Evolutionary conservation across 1,140 invertebrate genomes (phyloP), one percentile per base, ranked within the genome.

Genomic region (Cydia pomonella): DNA sequence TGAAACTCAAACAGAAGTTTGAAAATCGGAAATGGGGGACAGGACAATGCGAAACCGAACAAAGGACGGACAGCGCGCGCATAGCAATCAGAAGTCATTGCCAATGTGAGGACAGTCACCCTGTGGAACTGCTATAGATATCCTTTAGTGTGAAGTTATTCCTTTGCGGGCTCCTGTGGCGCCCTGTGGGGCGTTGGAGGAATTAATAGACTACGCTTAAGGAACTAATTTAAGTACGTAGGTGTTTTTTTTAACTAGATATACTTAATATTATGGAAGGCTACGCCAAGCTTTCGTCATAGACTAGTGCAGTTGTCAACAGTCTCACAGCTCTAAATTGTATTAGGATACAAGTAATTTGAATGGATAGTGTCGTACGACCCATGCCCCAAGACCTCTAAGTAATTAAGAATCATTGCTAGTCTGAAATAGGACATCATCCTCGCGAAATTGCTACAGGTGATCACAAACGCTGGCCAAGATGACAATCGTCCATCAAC

Each of bases 21-120:
- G 80, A 80, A 83, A 85, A 81, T 83, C 77, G 82, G 83, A 86
- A 87, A 83, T 82, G 84, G 80, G 76, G 80, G 83, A 79, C 82
- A 81, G 83, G 81, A 89, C 87, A 89, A 88, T 89, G 79, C 75
- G 79, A 82, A 82, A 69, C 78, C 84, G 87, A 87, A 91, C 90
- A 92, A 91, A 88, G 86, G 88, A 80, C 72, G 64, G 77, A 72
- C 78, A 73, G 85, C 82, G 75, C 82, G 77, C 79, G 90, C 88
- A 92, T 92, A 92, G 82, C 84, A 92, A 92, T 90, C 88, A 59
- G 53, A 21, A 81, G 77, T 77, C 75, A 79, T 78, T 79, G 80
- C 75, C 81, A 79, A 82, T 81, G 75, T 79, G 78, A 75, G 75
- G 47, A 74, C 64, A 73, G 72, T 76, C 64, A 76, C 66, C 71